These are phyloP conservation scores for Ceyx margarethae DNA, from an alignment of 2,113 vertebrate genomes.

Conservation along the genomic window DNA sequence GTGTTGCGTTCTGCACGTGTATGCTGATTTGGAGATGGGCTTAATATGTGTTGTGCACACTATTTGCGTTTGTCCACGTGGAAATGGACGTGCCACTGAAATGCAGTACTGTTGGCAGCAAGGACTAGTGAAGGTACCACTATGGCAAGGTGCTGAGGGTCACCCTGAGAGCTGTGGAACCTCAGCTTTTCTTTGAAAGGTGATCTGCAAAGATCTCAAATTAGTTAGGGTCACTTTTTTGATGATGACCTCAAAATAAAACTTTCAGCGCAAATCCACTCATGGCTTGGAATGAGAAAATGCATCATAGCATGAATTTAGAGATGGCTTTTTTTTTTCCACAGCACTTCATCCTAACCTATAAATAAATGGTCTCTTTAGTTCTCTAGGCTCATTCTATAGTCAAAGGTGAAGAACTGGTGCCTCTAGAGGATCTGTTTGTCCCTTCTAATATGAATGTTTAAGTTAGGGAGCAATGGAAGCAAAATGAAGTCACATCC, in stretches of 20 bases:
- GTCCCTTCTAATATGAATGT: background rate
- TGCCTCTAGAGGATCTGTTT: background rate
- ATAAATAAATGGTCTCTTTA: background rate
- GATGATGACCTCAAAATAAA: background rate
- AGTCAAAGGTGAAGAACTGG: background rate
- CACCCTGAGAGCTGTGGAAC: background rate
- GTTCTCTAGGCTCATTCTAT: background rate
- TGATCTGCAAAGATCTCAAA: background rate
- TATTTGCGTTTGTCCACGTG: background rate
- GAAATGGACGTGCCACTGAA: background rate
- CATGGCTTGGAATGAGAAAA: background rate
- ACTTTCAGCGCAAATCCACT: background rate
- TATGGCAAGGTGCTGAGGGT: background rate
- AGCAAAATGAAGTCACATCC: background rate
- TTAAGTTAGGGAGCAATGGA: background rate
- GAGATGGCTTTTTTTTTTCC: background rate
- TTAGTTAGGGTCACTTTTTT: background rate
- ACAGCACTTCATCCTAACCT: background rate
- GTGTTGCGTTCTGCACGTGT: background rate
- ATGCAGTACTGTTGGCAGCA: background rate
- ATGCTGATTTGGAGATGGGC: background rate
- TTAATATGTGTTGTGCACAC: background rate
- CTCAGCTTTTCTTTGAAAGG: background rate
- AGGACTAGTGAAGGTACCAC: rapidly evolving
- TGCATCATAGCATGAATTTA: background rate